phyloP scores from a whole-genome alignment of 2,113 vertebrate genomes.

The Chiloscyllium plagiosum region DNA sequence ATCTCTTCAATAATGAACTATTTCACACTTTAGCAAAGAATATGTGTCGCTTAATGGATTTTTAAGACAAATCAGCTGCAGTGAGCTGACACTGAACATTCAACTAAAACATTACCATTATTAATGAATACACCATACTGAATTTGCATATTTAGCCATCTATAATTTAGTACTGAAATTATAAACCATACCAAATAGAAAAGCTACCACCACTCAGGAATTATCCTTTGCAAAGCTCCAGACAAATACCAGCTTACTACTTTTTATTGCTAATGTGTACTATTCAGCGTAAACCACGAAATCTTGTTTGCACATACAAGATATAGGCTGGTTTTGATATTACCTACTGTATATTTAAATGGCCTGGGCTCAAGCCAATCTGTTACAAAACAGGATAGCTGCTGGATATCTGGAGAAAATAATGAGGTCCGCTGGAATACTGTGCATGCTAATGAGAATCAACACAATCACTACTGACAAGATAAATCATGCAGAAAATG shows the following conservation, averaged over 20 bases:
- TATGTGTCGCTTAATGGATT: background rate
- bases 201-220: background rate
- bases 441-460: background rate
- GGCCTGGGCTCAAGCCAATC: slow-evolving; percentile 21
- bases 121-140: background rate
- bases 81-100: background rate
- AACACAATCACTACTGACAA: slow-evolving; percentile 33
- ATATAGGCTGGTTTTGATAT: background rate
- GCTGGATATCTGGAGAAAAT: slow-evolving; percentile 14
- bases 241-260: background rate
- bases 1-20: background rate
- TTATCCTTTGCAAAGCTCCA: background rate
- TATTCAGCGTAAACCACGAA: background rate
- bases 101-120: background rate
- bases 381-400: slow-evolving; percentile 31
- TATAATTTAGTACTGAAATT: slow-evolving; percentile 7
- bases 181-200: slow-evolving; percentile 11
- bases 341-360: background rate
- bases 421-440: slow-evolving; percentile 28
- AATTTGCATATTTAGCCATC: background rate
- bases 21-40: background rate
- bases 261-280: background rate
- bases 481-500: slow-evolving; percentile 38
- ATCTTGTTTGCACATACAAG: slow-evolving; percentile 33
- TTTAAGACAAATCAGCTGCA: background rate